These are phyloP conservation scores for Myripristis jacobus DNA, from an alignment of 2,797 vertebrate species.

Conservation along the genomic window DNA sequence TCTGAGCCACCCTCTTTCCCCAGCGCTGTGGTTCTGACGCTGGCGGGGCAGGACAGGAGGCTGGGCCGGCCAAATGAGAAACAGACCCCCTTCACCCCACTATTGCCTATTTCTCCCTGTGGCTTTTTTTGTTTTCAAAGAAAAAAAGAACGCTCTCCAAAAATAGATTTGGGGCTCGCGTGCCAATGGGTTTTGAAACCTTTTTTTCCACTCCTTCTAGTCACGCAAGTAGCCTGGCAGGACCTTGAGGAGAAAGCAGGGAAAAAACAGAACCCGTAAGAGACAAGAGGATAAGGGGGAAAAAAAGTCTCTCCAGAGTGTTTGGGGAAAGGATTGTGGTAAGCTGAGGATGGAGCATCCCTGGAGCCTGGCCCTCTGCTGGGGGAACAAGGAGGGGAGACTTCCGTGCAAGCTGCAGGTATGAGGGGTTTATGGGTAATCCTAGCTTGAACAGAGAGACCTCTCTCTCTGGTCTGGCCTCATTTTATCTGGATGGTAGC, in stretches of 20 bases:
- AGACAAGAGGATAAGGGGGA: constrained; percentile 66
- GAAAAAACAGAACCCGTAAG: constrained; percentile 74
- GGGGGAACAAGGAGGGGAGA: constrained; percentile 63
- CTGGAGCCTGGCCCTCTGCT: constrained; percentile 64
- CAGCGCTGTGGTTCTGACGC: constrained; percentile 79
- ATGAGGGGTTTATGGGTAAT: constrained; percentile 80
- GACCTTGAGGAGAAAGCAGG: constrained; percentile 75
- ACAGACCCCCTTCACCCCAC: constrained; percentile 85
- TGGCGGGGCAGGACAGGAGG: constrained; percentile 82
- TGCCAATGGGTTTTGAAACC: constrained; percentile 86
- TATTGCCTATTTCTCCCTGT: constrained; percentile 84
- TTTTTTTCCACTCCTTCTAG: constrained; percentile 84
- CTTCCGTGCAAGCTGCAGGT: constrained; percentile 79
- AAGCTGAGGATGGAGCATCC: constrained; percentile 74
- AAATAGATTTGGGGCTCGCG: constrained; percentile 87
- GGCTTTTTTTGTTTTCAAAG: constrained; percentile 82
- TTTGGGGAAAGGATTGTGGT: constrained; percentile 71
- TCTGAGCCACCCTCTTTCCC: constrained; percentile 74
- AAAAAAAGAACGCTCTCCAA: constrained; percentile 82
- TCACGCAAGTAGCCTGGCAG: constrained; percentile 88
- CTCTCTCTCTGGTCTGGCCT: constrained; percentile 59
- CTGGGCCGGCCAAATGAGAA: constrained; percentile 86
- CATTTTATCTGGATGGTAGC: constrained; percentile 71
- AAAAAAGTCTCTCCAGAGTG: constrained; percentile 59
- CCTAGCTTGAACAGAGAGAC: constrained; percentile 65